Evolutionary conservation across 2,888 invertebrate genomes (phyloP).

Genomic region (Drosophila demipolita): DNA sequence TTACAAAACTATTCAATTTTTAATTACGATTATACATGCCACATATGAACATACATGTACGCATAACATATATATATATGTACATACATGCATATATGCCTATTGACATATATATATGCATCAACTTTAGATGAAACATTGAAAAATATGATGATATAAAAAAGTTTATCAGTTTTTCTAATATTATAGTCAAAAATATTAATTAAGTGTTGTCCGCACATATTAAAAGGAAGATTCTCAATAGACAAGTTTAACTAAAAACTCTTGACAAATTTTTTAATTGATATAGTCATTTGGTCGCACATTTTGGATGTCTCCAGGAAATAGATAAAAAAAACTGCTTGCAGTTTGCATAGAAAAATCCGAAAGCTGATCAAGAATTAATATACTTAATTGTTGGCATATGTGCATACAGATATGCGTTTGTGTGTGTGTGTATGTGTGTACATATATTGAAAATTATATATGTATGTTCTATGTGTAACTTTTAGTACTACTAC

Average conservation of each 20-base stretch:
- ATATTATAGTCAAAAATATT: background rate
- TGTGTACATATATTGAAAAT: conserved; percentile 34
- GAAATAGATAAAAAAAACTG: background rate
- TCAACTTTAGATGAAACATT: background rate
- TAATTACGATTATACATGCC: conserved; percentile 27
- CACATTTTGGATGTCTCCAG: background rate
- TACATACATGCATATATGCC: too few species aligned
- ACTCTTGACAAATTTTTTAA: background rate
- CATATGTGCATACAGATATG: background rate
- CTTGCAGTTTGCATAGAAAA: background rate
- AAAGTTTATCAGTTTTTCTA: background rate
- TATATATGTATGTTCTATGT: conserved; percentile 22
- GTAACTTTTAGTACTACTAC: conserved; percentile 18
- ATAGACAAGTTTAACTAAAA: background rate
- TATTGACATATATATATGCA: background rate
- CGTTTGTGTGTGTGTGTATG: conserved; percentile 11
- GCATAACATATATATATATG: conserved; percentile 17
- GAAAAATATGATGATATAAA: background rate
- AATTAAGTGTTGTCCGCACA: background rate
- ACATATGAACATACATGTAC: conserved; percentile 27
- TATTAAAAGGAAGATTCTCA: background rate
- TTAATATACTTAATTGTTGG: background rate
- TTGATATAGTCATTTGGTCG: background rate
- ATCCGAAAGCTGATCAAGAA: background rate
- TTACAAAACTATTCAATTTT: conserved; percentile 4